A percentile compares a stretch with the other conserved stretches of the same genome.
Evolutionary conservation across 2,797 vertebrate genomes (phyloP).

Genomic region (Brachymystax lenok): DNA sequence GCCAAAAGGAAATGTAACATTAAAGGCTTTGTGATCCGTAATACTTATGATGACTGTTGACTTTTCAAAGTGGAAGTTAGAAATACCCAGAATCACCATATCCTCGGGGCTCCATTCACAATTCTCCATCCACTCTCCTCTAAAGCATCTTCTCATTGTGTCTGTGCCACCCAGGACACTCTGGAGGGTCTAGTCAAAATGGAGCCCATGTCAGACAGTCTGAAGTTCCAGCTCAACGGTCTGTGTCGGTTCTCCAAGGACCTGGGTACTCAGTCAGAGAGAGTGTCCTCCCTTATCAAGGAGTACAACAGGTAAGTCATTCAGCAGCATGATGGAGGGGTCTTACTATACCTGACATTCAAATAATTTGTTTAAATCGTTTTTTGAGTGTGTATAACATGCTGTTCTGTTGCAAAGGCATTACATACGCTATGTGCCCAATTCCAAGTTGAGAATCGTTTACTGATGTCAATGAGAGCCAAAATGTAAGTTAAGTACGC

Average conservation of each 20-base stretch:
- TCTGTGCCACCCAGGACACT: constrained; percentile 77
- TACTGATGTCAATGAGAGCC: not conserved
- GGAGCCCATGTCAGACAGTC: constrained; percentile 84
- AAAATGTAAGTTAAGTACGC: not conserved
- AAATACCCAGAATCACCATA: too few species aligned
- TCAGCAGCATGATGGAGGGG: not conserved
- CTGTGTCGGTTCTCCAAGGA: constrained; percentile 95
- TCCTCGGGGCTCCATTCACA: not conserved
- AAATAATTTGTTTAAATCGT: too few species aligned
- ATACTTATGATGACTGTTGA: not conserved
- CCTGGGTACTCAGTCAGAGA: constrained; percentile 85
- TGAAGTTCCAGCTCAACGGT: constrained; percentile 93
- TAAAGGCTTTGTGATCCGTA: not conserved
- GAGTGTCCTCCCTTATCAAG: constrained; percentile 91
- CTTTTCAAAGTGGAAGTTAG: not conserved
- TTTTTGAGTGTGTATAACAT: too few species aligned
- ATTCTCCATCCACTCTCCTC: not conserved
- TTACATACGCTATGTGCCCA: too few species aligned
- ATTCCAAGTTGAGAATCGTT: not conserved
- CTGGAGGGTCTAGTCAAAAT: constrained; percentile 84
- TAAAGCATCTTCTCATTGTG: constrained; percentile 23
- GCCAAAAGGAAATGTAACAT: not conserved
- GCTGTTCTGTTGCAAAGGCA: too few species aligned
- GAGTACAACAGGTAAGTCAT: constrained; percentile 89
- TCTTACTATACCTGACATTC: not conserved